A percentile compares a stretch with the other conserved stretches of the same genome.
Conservation (phyloP, 2,113 vertebrate genomes). For the Hemiscyllium ocellatum region DNA sequence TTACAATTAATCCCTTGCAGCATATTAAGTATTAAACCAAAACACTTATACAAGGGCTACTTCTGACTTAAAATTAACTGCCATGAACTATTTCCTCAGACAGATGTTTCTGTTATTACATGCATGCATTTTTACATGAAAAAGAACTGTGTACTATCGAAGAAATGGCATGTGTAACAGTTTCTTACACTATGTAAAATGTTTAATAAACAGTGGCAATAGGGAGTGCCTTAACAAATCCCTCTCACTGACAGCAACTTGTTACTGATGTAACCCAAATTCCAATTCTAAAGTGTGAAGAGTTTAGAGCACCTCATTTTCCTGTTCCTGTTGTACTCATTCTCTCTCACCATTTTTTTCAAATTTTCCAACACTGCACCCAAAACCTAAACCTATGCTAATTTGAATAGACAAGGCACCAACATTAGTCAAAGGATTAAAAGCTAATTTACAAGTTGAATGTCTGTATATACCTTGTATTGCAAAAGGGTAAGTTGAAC, state of each 20-base stretch:
- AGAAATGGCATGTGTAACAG: constrained; percentile 8
- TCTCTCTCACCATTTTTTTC: neutral
- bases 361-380: neutral
- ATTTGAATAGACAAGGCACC: neutral
- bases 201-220: constrained; percentile 25
- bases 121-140: constrained; percentile 24
- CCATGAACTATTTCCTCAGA: constrained; percentile 21
- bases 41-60: constrained; percentile 66
- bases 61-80: neutral
- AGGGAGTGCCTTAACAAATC: constrained; percentile 34
- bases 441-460: too few species aligned
- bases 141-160: constrained; percentile 26
- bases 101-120: constrained; percentile 29
- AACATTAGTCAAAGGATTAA: too few species aligned
- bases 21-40: constrained; percentile 70
- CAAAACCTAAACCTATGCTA: too few species aligned
- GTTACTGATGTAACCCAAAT: constrained; percentile 3
- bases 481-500: neutral
- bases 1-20: constrained; percentile 56
- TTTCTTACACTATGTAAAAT: constrained; percentile 34
- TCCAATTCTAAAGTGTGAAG: neutral
- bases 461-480: neutral
- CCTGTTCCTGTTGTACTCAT: neutral
- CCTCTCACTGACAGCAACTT: neutral
- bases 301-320: neutral